Conservation (phyloP, 2,113 vertebrate genomes). For the Ophthalmolycus amberensis region DNA sequence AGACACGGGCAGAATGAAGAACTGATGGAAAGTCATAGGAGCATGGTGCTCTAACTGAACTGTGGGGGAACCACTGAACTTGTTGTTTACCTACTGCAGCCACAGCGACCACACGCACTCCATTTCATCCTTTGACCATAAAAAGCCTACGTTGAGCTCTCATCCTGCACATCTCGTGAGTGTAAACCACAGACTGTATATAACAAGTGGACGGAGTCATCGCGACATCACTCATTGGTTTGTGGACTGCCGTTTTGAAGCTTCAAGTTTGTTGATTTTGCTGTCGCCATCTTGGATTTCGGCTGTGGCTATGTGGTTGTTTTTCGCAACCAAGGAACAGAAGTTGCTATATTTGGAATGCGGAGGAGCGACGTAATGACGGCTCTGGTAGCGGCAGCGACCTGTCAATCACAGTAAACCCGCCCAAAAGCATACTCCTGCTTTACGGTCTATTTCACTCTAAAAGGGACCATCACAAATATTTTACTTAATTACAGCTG, state of each 20-base stretch:
- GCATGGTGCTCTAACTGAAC: slow-evolving; percentile 46
- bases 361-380: too few relatives aligned
- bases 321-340: neutral
- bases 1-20: slow-evolving; percentile 39
- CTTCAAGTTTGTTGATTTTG: neutral
- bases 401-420: neutral
- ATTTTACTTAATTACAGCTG: too few relatives aligned
- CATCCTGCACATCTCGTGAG: slow-evolving; percentile 9
- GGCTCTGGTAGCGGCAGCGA: too few relatives aligned
- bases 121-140: slow-evolving; percentile 16
- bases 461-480: too few relatives aligned
- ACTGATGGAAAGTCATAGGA: slow-evolving; percentile 49
- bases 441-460: too few relatives aligned
- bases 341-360: too few relatives aligned
- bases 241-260: neutral
- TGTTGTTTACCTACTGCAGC: slow-evolving; percentile 22
- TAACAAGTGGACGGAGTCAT: neutral
- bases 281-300: neutral
- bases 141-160: slow-evolving; percentile 14
- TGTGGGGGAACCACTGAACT: slow-evolving; percentile 47
- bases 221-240: neutral
- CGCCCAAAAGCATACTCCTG: too few relatives aligned
- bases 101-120: slow-evolving; percentile 17
- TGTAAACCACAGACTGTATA: neutral
- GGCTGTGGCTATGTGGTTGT: neutral